Base-by-base conservation (phyloP, 2,888 invertebrate genomes). In the Metallyticus violacea region DNA sequence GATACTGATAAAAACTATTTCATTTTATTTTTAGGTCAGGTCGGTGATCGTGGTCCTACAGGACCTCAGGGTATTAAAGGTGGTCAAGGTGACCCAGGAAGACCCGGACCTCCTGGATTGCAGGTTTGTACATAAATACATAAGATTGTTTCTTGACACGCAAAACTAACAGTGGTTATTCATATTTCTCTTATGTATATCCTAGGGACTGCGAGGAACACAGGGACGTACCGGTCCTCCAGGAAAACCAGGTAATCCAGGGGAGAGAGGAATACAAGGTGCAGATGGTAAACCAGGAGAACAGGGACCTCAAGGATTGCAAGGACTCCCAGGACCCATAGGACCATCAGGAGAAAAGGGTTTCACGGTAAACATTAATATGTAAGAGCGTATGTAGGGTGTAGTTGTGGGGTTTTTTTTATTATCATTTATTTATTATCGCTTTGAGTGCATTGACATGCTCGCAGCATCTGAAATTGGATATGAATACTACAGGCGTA, bases 231-330 rank as follows among this genome's bases (percentile, higher is more conserved):
- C 95, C 22, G 97, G 97, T 28, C 92, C 94, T 6, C 92, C 94
- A 7, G 96, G 96, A 0, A 95, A 95, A 91, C 91, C 94, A 7
- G 96, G 96, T 5, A 93, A 94, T 86, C 93, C 94, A 79, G 96
- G 96, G 28, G 96, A 96, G 90, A 93, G 96, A 88, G 96, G 96
- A 80, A 93, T 95, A 90, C 94, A 95, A 81, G 97, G 97, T 9
- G 96, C 96, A 86, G 97, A 97, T 91, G 97, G 97, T 6, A 96
- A 96, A 90, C 94, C 96, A 22, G 98, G 98, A 28, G 97, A 97
- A 90, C 95, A 95, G 90, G 97, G 97, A 79, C 93, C 94, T 22
- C 95, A 95, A 90, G 97, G 97, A 25, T 92, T 96, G 26, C 96
- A 96, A 92, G 98, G 98, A 62, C 92, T 96, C 26, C 96, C 96